phyloP scores from a whole-genome alignment of 1,140 invertebrate species.

The Ceratina japonica region DNA sequence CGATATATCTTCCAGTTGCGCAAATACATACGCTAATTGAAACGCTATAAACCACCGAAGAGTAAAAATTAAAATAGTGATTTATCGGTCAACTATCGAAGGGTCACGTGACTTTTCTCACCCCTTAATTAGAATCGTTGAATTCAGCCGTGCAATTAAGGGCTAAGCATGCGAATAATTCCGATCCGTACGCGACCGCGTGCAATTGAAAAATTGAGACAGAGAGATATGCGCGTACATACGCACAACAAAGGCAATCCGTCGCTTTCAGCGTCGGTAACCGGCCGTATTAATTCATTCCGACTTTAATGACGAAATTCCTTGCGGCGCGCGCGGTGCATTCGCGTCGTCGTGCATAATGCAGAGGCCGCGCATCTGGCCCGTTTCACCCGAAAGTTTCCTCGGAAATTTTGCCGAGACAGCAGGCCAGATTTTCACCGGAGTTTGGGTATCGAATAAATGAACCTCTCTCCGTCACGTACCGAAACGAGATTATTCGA shows the following conservation, averaged over 20 bases:
- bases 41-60: too few species aligned
- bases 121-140: neutral
- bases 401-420: constrained; percentile 1
- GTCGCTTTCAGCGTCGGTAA: neutral
- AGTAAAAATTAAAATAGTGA: neutral
- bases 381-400: constrained; percentile 18
- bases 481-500: too few species aligned
- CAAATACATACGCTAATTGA: neutral
- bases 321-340: neutral
- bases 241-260: constrained; percentile 20
- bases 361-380: constrained; percentile 11
- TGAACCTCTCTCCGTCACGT: too few species aligned
- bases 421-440: neutral
- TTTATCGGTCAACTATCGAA: neutral
- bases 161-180: neutral
- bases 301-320: constrained; percentile 36
- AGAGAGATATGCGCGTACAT: too few species aligned
- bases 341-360: constrained; percentile 9
- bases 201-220: neutral
- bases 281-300: constrained; percentile 27
- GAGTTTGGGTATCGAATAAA: neutral
- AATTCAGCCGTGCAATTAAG: neutral
- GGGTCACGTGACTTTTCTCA: neutral
- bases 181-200: neutral
- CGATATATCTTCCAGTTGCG: neutral